Evolutionary conservation across 2,797 vertebrate species (phyloP).

Genomic region (Enteromius mattozi): DNA sequence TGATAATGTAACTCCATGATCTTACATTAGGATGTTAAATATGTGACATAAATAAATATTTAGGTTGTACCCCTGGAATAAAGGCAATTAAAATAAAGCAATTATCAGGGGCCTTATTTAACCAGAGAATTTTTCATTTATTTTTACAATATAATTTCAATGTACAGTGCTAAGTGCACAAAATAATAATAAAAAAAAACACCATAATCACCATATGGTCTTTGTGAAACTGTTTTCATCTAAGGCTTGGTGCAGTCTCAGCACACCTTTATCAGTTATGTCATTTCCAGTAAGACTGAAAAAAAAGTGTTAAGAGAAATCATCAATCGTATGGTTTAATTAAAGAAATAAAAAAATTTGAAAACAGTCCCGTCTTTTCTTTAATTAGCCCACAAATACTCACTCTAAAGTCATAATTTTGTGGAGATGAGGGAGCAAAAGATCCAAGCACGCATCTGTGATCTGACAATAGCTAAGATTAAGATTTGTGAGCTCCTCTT

Average conservation of each 20-base stretch:
- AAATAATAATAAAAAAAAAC: neutral
- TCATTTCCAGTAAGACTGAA: constrained; percentile 54
- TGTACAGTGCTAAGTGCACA: neutral
- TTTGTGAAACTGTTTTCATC: constrained; percentile 37
- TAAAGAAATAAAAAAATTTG: neutral
- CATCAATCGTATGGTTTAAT: neutral
- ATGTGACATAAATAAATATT: neutral
- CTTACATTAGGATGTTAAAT: neutral
- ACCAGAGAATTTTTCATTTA: neutral
- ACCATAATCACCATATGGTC: constrained; percentile 47
- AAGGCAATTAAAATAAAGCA: too few species aligned
- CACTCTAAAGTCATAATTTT: constrained; percentile 58
- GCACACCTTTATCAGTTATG: constrained; percentile 49
- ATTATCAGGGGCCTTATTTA: neutral
- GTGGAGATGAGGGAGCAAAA: constrained; percentile 55
- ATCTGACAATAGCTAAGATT: constrained; percentile 61
- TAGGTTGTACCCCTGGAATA: neutral
- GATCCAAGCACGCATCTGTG: constrained; percentile 50
- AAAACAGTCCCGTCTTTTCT: neutral
- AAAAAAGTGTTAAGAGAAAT: neutral
- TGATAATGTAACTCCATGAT: neutral
- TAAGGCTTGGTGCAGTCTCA: constrained; percentile 14
- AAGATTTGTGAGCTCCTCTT: constrained; percentile 49
- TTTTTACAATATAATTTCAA: neutral
- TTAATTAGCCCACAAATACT: constrained; percentile 34